Conservation (phyloP, 2,888 invertebrate species). For the Phrixothrix hirtus region DNA sequence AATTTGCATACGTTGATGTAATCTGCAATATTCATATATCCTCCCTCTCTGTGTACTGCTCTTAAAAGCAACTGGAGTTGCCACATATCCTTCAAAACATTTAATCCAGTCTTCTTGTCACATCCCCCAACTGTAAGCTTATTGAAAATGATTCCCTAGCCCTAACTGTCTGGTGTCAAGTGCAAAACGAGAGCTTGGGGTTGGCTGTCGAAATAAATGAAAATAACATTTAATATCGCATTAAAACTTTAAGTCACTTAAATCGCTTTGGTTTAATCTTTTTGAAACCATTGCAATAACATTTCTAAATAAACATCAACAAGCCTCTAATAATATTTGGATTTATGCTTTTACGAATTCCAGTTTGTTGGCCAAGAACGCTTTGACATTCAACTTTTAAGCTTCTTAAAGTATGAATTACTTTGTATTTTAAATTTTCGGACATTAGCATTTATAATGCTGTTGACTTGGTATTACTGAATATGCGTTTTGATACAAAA, state of each 20-base stretch:
- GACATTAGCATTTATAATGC: no score
- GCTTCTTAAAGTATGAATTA: not conserved
- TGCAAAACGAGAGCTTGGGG: constrained; percentile 14
- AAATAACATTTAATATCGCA: constrained; percentile 30
- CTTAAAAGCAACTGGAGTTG: constrained; percentile 27
- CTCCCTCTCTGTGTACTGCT: constrained; percentile 14
- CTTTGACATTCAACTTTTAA: not conserved
- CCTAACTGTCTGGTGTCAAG: constrained; percentile 23
- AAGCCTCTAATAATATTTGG: not conserved
- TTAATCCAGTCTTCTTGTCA: constrained; percentile 32
- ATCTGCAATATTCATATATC: constrained; percentile 19
- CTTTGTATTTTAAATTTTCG: not conserved
- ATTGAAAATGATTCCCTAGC: constrained; percentile 29
- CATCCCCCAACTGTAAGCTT: constrained; percentile 24
- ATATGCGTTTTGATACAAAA: no score
- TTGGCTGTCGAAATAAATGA: constrained; percentile 26
- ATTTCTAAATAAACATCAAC: not conserved
- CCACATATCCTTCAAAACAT: constrained; percentile 36
- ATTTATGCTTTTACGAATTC: no score
- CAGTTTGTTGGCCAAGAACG: no score
- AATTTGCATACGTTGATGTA: constrained; percentile 22
- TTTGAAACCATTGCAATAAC: constrained; percentile 6
- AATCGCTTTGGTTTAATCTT: constrained; percentile 20
- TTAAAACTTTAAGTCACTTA: constrained; percentile 20
- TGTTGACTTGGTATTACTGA: no score